Evolutionary conservation across 1,140 invertebrate species (phyloP).

Genomic region (Eupristina koningsbergeri): DNA sequence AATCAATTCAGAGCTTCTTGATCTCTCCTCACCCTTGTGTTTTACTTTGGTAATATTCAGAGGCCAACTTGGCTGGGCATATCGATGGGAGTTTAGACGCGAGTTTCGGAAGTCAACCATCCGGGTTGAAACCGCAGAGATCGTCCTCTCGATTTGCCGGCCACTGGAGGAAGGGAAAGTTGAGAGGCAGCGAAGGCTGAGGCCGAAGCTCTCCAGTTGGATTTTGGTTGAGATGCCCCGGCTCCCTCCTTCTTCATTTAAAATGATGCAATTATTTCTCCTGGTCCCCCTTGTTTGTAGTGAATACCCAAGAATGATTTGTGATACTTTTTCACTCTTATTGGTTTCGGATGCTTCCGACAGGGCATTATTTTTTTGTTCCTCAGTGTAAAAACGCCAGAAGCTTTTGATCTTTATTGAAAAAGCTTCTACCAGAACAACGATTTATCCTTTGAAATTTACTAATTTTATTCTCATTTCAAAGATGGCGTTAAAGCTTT

Average conservation of each 20-base stretch:
- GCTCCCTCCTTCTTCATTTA: neutral
- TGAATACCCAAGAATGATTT: neutral
- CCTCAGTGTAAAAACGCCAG: neutral
- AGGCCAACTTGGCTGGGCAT: neutral
- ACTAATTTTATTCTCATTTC: neutral
- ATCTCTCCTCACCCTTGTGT: too few species aligned
- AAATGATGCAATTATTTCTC: neutral
- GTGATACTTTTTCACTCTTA: neutral
- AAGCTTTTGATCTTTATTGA: neutral
- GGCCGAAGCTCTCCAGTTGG: too few species aligned
- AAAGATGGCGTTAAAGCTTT: neutral
- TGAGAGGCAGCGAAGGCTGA: too few species aligned
- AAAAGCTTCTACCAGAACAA: neutral
- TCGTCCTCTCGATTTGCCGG: neutral
- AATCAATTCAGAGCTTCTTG: too few species aligned
- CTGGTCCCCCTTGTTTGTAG: neutral
- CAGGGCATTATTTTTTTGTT: neutral
- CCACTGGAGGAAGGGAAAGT: neutral
- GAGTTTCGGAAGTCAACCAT: constrained; percentile 27
- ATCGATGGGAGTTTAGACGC: constrained; percentile 6
- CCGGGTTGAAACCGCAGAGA: constrained; percentile 18
- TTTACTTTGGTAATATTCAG: constrained; percentile 8
- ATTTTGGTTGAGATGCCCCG: too few species aligned
- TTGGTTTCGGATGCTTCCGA: neutral
- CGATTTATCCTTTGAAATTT: neutral